Evolutionary conservation across 2,888 invertebrate species (phyloP), one percentile per base, ranked within the genome.

Genomic region (Gymnosoma rotundatum): DNA sequence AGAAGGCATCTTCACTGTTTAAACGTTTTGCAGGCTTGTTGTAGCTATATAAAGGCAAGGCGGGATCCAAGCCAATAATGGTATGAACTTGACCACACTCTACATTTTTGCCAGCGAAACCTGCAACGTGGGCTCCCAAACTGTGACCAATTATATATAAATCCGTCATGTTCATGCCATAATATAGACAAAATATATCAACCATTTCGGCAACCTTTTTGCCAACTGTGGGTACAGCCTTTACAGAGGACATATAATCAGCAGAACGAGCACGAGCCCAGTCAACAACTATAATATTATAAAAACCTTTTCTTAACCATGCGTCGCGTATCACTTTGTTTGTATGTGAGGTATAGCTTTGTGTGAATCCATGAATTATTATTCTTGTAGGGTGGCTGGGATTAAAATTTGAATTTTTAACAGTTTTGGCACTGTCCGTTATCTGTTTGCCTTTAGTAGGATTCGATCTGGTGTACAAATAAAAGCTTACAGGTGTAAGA

Each of bases 281-380:
- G 87, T 94, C 94, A 12, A 94, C 93, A 2, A 94, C 93, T 70
- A 95, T 93, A 79, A 95, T 93, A 87, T 95, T 95, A 83, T 93
- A 90, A 83, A 94, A 93, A 45, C 93, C 94, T 4, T 93, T 92
- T 78, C 93, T 92, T 25, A 94, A 91, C 87, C 94, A 94, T 0
- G 94, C 94, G 32, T 88, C 75, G 18, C 89, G 89, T 4, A 91
- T 88, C 0, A 88, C 87, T 56, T 88, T 89, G 86, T 90, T 90
- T 84, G 89, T 87, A 9, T 9, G 7, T 0, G 78, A 56, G 0
- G 45, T n/a, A 18, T 56, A 63, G 9, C 74, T 38, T 64, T 85
- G 78, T 2, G 45, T 92, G 94, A 94, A 94, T 14, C 94, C 94
- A 86, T 94, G 94, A 63, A 94, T 92, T 36, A 79, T 20, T 21